A percentile compares a stretch with the other conserved stretches of the same genome.
Evolutionary conservation across 1,140 invertebrate species (phyloP).

Genomic region (Heliothis virescens): DNA sequence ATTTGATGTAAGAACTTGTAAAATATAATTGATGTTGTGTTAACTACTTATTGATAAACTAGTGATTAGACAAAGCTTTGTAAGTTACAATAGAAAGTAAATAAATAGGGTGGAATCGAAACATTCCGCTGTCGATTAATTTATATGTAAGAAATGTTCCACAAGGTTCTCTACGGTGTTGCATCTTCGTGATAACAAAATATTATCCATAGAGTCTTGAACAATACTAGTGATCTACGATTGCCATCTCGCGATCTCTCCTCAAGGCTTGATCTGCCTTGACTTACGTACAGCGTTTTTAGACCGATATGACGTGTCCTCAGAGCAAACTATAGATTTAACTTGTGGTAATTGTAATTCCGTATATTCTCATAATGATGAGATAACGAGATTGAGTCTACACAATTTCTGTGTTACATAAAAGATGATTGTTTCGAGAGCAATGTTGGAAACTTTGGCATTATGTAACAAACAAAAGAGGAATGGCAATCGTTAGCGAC

Average conservation of each 20-base stretch:
- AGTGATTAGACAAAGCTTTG: conserved; percentile 58
- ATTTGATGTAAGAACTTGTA: conserved; percentile 72
- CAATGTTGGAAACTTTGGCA: too few relatives aligned
- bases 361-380: not conserved
- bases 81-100: conserved; percentile 59
- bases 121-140: conserved; percentile 51
- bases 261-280: not conserved
- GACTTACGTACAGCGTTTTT: not conserved
- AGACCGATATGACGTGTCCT: not conserved
- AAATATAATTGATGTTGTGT: conserved; percentile 81
- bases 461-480: not conserved
- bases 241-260: conserved; percentile 9
- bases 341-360: not conserved
- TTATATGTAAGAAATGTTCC: conserved; percentile 46
- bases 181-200: conserved; percentile 26
- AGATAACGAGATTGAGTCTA: too few relatives aligned
- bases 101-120: conserved; percentile 51
- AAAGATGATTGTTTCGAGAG: too few relatives aligned
- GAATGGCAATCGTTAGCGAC: not conserved
- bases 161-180: conserved; percentile 35
- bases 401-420: too few relatives aligned
- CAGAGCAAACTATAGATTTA: not conserved
- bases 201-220: conserved; percentile 3
- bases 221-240: conserved; percentile 17
- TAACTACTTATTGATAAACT: conserved; percentile 62